Base-by-base conservation (phyloP, 2,797 vertebrate genomes). In the Myotis daubentonii region DNA sequence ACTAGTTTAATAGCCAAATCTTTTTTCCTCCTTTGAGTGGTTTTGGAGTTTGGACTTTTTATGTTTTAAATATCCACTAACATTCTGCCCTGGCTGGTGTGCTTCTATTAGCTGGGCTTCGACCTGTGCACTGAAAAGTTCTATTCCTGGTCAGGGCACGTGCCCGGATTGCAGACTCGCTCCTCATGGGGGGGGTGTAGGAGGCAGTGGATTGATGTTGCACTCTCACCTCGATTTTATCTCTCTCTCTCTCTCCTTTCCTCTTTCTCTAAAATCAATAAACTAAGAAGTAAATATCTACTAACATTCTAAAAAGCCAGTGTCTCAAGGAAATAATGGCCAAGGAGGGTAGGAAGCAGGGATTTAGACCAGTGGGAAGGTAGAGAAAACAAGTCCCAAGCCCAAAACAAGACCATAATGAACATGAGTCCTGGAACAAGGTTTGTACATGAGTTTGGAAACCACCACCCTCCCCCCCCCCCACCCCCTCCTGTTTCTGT, bases 291-390 rank as follows among this genome's bases (percentile, higher is more conserved):
- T 49, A 80, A 76, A 49, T 89, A 41, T 75, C 80, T 95, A 4
- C 44, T 60, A 81, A 33, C 36, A 36, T 80, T 94, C 60, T 89
- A 25, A 93, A 82, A 87, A 80, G 51, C 71, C 66, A 81, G 30
- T 6, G 16, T 71, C 33, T 74, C 65, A 75, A 74, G 47, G 38
- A 62, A 89, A 23, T 65, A 62, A 47, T 85, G 55, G n/a, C 72
- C 51, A 49, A 20, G n/a, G 60, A 23, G 38, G 38, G 16, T 74
- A 57, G 38, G 78, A 82, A 94, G 53, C 76, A 51, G 55, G 51
- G 60, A 51, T 74, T 62, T 82, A 30, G 41, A 76, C 68, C 7
- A 11, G 25, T 3, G 20, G 28, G 76, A 66, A 70, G 38, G 15
- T 55, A 38, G 22, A 16, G 16, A 23, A 74, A 57, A 38, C 62